A percentile compares a stretch with the other conserved stretches of the same genome.
phyloP scores from a whole-genome alignment of 23 tunicate genomes.

The Halocynthia aurantium region DNA sequence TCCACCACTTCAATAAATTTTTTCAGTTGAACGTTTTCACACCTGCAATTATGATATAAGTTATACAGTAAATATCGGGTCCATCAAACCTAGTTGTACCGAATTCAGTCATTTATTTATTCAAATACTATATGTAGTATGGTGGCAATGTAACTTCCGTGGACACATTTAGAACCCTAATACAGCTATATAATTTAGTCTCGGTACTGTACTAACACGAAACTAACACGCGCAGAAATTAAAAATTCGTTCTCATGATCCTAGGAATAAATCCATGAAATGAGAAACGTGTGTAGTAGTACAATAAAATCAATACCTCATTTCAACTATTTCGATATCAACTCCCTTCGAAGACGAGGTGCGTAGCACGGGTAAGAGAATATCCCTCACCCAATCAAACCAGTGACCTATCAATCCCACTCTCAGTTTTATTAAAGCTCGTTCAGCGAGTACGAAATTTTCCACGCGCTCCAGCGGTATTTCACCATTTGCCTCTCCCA shows the following conservation, averaged over 20 bases:
- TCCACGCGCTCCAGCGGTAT: not conserved
- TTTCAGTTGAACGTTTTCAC: constrained; percentile 21
- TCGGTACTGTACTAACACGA: not conserved
- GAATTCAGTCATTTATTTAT: too few relatives aligned
- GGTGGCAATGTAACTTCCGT: not conserved
- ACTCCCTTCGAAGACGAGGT: constrained; percentile 11
- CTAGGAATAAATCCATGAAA: not conserved
- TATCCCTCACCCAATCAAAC: constrained; percentile 10
- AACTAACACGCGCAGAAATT: not conserved
- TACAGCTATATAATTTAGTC: not conserved
- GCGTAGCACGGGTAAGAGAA: constrained; percentile 17
- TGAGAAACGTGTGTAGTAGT: not conserved
- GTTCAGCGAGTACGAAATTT: not conserved
- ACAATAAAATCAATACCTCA: constrained; percentile 13
- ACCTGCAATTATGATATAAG: not conserved
- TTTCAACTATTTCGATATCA: constrained; percentile 19
- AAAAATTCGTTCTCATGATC: too few relatives aligned
- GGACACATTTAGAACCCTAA: not conserved
- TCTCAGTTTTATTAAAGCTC: constrained; percentile 22
- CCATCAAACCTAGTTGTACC: too few relatives aligned
- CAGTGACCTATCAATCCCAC: constrained; percentile 21
- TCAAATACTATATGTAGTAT: not conserved
- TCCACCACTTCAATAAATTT: not conserved
- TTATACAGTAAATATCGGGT: too few relatives aligned
- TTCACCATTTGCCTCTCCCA: not conserved